Conservation (phyloP, 2,113 vertebrate species). For the Excalfactoria chinensis region DNA sequence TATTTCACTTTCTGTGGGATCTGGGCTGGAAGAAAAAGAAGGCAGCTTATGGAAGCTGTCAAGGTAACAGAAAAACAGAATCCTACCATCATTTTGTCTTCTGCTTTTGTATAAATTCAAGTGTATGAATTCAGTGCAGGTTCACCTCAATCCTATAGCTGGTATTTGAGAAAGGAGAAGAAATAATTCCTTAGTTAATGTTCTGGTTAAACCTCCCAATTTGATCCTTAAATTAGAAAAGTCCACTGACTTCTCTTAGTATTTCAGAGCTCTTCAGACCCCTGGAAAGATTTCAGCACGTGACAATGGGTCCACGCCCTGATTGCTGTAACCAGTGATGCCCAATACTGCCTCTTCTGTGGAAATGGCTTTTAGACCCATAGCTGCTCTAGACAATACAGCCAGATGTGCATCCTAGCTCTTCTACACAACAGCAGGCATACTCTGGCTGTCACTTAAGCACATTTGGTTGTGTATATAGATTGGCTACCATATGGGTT, state of each 20-base stretch:
- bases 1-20: not conserved
- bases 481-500: not conserved
- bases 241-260: not conserved
- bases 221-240: not conserved
- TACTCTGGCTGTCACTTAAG: not conserved
- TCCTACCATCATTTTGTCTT: not conserved
- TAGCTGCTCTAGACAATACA: too few relatives aligned
- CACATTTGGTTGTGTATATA: not conserved
- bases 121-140: not conserved
- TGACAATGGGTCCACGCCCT: not conserved
- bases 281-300: not conserved
- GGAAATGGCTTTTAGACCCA: not conserved
- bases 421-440: not conserved
- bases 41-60: not conserved
- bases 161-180: not conserved
- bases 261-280: not conserved
- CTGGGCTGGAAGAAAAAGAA: not conserved
- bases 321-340: not conserved
- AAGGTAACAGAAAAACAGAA: not conserved
- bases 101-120: not conserved
- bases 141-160: not conserved
- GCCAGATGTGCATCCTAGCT: not conserved
- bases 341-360: not conserved
- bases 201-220: not conserved
- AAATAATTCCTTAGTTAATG: not conserved